Evolutionary conservation across 2,113 vertebrate species (phyloP).

Genomic region (Caranx melampygus): DNA sequence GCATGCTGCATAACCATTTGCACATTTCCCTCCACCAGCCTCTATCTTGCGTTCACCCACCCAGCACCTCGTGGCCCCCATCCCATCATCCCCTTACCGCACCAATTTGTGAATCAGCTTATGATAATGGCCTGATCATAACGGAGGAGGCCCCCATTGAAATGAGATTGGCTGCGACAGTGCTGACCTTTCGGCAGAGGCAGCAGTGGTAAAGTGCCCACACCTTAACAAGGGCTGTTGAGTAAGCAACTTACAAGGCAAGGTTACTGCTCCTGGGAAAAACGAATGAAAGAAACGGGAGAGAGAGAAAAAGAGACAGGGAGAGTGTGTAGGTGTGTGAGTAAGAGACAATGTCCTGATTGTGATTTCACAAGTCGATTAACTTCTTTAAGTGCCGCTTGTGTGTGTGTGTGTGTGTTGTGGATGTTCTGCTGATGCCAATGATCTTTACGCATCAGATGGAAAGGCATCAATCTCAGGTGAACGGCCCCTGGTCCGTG

Average conservation of each 20-base stretch:
- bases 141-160: slow-evolving; percentile 71
- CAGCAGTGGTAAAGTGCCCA: slow-evolving; percentile 67
- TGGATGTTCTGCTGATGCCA: slow-evolving; percentile 73
- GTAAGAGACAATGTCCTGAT: slow-evolving; percentile 70
- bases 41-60: slow-evolving; percentile 34
- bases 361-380: slow-evolving; percentile 83
- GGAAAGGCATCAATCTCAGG: slow-evolving; percentile 78
- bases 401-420: slow-evolving; percentile 54
- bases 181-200: slow-evolving; percentile 80
- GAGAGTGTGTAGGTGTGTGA: background rate
- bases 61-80: slow-evolving; percentile 35
- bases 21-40: slow-evolving; percentile 4
- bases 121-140: slow-evolving; percentile 81
- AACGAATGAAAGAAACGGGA: slow-evolving; percentile 1
- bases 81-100: slow-evolving; percentile 65
- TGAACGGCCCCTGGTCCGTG: slow-evolving; percentile 60
- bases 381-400: slow-evolving; percentile 55
- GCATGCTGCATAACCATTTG: slow-evolving; percentile 23
- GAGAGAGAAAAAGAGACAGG: background rate
- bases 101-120: slow-evolving; percentile 83
- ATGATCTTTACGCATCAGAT: slow-evolving; percentile 74
- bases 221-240: slow-evolving; percentile 84
- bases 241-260: slow-evolving; percentile 85
- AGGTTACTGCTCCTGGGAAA: slow-evolving; percentile 73
- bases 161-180: slow-evolving; percentile 74